phyloP scores from a whole-genome alignment of 2,113 vertebrate species.

The Phalacrocorax aristotelis region DNA sequence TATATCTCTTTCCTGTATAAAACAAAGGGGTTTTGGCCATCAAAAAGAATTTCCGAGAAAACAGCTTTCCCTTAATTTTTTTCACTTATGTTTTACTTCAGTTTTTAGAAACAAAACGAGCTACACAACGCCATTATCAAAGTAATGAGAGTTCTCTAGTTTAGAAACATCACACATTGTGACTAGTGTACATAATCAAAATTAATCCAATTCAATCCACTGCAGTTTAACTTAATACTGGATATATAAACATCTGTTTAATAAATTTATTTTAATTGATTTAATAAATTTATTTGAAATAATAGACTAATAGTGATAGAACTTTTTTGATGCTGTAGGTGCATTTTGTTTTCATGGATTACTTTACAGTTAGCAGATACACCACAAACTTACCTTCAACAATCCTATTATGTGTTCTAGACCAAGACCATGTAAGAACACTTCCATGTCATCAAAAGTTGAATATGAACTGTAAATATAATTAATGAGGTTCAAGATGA shows the following conservation, averaged over 20 bases:
- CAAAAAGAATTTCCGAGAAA: neutral
- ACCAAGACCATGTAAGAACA: conserved; percentile 88
- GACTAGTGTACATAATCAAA: neutral
- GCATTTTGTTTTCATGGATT: neutral
- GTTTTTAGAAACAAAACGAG: neutral
- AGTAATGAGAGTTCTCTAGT: neutral
- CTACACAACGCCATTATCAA: neutral
- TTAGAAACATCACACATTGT: neutral
- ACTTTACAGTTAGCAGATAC: neutral
- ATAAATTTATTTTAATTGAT: neutral
- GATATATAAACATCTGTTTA: neutral
- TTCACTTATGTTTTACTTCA: neutral
- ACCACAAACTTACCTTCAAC: conserved; percentile 73
- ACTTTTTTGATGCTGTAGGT: neutral
- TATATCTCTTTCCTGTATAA: conserved; percentile 84
- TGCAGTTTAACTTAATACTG: neutral
- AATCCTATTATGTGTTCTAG: conserved; percentile 81
- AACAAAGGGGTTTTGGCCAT: neutral
- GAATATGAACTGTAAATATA: conserved; percentile 76
- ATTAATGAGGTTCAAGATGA: neutral
- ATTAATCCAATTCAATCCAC: neutral
- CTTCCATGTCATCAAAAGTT: conserved; percentile 80
- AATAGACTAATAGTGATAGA: neutral
- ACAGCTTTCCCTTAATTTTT: neutral
- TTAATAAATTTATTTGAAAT: neutral